Evolutionary conservation across 2,113 vertebrate genomes (phyloP).

Genomic region (Nothocercus nigrocapillus): DNA sequence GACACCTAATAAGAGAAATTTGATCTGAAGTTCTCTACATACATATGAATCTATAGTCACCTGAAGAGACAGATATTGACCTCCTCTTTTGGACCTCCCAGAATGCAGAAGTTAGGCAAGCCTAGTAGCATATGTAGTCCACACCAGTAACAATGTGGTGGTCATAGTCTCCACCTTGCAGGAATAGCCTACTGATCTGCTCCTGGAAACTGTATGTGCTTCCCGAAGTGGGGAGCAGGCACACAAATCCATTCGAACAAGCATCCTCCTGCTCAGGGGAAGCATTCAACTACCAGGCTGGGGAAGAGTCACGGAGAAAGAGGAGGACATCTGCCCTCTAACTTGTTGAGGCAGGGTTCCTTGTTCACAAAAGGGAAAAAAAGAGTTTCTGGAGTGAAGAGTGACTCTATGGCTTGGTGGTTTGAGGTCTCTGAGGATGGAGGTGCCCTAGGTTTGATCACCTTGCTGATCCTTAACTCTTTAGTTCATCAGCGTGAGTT

Average conservation of each 20-base stretch:
- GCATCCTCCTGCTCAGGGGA: not conserved
- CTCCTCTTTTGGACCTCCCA: not conserved
- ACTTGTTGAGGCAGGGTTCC: not conserved
- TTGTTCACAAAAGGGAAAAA: not conserved
- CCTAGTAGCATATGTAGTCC: not conserved
- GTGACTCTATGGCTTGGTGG: not conserved
- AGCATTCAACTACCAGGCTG: fast-evolving
- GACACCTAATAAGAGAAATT: not conserved
- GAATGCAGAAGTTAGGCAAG: not conserved
- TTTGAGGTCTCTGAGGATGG: not conserved
- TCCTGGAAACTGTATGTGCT: not conserved
- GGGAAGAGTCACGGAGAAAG: fast-evolving
- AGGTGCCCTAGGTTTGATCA: not conserved
- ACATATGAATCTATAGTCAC: not conserved
- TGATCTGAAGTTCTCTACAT: not conserved
- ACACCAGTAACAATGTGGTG: not conserved
- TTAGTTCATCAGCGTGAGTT: not conserved
- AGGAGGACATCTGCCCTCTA: not conserved
- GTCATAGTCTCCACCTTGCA: not conserved
- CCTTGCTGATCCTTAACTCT: not conserved
- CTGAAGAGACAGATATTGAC: not conserved
- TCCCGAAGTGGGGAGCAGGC: not conserved
- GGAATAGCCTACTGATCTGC: not conserved
- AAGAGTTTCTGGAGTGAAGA: not conserved
- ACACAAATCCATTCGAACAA: fast-evolving